Percentiles rank a stretch among this genome's conserved stretches.
Conservation (phyloP, 2,888 invertebrate genomes). For the Brassicogethes aeneus region DNA sequence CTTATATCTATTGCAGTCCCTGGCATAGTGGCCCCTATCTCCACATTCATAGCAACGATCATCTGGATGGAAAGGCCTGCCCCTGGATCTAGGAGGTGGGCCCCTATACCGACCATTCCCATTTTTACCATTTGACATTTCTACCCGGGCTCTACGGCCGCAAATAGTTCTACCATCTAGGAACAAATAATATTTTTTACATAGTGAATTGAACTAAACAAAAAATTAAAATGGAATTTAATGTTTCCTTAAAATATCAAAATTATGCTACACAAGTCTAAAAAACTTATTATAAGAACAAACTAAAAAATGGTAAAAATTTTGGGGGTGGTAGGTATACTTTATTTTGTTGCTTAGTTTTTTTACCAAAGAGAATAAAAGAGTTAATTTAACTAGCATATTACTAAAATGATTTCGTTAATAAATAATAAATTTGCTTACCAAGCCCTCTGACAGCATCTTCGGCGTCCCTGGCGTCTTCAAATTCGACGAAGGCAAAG, state of each 20-base stretch:
- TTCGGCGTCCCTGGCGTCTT: constrained; percentile 81
- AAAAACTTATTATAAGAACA: not conserved
- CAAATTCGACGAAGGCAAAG: constrained; percentile 84
- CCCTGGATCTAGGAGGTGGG: constrained; percentile 52
- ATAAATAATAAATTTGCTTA: constrained; percentile 39
- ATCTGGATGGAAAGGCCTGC: constrained; percentile 77
- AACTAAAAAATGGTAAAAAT: constrained; percentile 2
- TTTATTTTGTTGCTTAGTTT: no score
- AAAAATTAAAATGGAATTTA: not conserved
- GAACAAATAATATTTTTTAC: constrained; percentile 15
- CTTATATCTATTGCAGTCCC: constrained; percentile 73
- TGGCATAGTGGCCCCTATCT: constrained; percentile 86
- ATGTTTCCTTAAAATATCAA: no score
- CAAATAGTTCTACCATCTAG: constrained; percentile 76
- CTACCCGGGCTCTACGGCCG: constrained; percentile 83
- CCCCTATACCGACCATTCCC: constrained; percentile 43
- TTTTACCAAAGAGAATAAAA: no score
- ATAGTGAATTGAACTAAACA: not conserved
- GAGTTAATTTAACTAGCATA: no score
- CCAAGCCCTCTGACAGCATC: constrained; percentile 76
- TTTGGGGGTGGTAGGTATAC: no score
- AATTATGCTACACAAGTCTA: no score
- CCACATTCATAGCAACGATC: constrained; percentile 94
- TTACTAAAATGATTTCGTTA: no score
- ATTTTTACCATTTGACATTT: constrained; percentile 82